These are phyloP conservation scores for Metalampra italica DNA, from an alignment of 2,888 invertebrate genomes.

Conservation along the genomic window DNA sequence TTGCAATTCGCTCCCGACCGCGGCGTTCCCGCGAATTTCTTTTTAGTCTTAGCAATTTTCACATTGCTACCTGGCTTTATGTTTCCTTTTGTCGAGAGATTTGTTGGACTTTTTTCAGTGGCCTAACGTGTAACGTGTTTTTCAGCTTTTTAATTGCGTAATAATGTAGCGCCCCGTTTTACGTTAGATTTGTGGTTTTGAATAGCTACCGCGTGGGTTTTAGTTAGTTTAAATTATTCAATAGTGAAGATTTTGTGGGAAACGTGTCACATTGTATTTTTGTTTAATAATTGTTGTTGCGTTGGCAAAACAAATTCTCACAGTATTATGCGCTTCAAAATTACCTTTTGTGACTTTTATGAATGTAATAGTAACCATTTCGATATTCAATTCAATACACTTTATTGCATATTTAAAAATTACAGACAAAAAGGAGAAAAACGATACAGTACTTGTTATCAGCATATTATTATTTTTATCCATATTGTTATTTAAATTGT, in stretches of 20 bases:
- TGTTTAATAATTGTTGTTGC: too few species aligned
- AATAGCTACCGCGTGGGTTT: background rate
- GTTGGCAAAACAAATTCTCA: too few species aligned
- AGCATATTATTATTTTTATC: too few species aligned
- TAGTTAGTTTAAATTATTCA: background rate
- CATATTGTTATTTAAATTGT: too few species aligned
- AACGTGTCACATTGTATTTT: too few species aligned
- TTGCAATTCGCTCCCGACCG: slow-evolving; percentile 23
- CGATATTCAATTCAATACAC: too few species aligned
- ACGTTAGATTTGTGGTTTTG: slow-evolving; percentile 1
- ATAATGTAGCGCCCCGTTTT: slow-evolving; percentile 24
- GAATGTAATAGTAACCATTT: too few species aligned
- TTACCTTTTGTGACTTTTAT: too few species aligned
- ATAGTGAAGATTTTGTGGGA: background rate
- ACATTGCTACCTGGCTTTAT: slow-evolving; percentile 56
- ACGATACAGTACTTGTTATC: too few species aligned
- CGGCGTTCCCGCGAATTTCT: slow-evolving; percentile 42
- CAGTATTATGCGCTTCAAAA: too few species aligned
- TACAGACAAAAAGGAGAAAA: too few species aligned
- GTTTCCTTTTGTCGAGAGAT: slow-evolving; percentile 63
- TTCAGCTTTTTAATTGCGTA: slow-evolving; percentile 51
- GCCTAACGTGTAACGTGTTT: slow-evolving; percentile 29
- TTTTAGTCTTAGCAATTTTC: slow-evolving; percentile 50
- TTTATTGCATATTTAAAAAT: too few species aligned
- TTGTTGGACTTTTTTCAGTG: slow-evolving; percentile 48